These are phyloP conservation scores for Tiliacea aurago DNA, from an alignment of 2,888 invertebrate species.

Conservation along the genomic window DNA sequence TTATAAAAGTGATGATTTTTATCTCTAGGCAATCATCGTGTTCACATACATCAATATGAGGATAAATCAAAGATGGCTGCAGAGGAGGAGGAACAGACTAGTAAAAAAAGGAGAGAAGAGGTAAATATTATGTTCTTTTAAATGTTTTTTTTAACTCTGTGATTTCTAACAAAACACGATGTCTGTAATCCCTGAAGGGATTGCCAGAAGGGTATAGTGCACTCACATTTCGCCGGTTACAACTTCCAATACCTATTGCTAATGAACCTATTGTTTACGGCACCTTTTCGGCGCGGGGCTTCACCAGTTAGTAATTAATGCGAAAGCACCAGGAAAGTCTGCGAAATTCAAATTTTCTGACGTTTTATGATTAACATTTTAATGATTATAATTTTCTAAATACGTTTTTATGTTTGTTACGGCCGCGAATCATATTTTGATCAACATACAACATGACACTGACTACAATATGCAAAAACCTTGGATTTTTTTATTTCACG, in stretches of 20 bases:
- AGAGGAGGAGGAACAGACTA: slow-evolving; percentile 80
- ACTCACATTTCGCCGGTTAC: not conserved
- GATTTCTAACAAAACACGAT: not conserved
- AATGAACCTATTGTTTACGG: too few species aligned
- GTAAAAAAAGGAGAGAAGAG: slow-evolving; percentile 80
- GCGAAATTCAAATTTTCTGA: too few species aligned
- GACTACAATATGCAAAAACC: too few species aligned
- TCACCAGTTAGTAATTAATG: not conserved
- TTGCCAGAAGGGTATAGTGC: not conserved
- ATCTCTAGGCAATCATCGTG: slow-evolving; percentile 82
- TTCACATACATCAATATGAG: slow-evolving; percentile 86
- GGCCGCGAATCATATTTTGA: too few species aligned
- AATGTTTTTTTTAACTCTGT: not conserved
- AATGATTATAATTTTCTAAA: too few species aligned
- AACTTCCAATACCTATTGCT: too few species aligned
- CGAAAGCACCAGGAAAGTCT: too few species aligned
- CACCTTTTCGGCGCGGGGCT: too few species aligned
- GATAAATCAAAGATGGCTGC: slow-evolving; percentile 81
- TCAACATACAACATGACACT: too few species aligned
- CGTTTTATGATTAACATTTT: too few species aligned
- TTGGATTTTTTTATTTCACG: too few species aligned
- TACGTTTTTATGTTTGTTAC: too few species aligned
- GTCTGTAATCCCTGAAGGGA: not conserved
- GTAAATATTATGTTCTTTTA: slow-evolving; percentile 64
- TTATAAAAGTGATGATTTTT: not conserved